Percentiles rank a stretch among this genome's conserved stretches.
Evolutionary conservation across 64 coral and sea anemone genomes (phyloP).

Genomic region (Actinia equina): DNA sequence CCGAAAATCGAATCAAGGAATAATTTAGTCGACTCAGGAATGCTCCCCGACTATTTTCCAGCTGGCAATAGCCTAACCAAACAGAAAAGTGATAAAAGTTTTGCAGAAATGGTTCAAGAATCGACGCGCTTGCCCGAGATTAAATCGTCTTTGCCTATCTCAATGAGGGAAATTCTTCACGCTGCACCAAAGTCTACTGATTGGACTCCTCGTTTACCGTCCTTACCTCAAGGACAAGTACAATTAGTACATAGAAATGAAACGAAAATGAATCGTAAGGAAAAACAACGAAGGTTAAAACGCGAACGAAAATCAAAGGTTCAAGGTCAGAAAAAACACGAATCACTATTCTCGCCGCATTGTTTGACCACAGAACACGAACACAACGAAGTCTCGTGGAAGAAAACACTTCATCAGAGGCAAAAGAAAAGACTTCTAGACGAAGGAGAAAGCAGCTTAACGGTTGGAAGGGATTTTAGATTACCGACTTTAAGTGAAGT

Average conservation of each 20-base stretch:
- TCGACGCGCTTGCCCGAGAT: not conserved
- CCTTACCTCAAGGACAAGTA: constrained; percentile 5
- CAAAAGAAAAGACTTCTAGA: constrained; percentile 24
- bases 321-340: constrained; percentile 12
- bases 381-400: not conserved
- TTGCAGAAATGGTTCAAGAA: constrained; percentile 14
- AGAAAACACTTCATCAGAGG: constrained; percentile 30
- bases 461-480: constrained; percentile 1
- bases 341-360: constrained; percentile 10
- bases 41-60: not conserved
- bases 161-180: constrained; percentile 15
- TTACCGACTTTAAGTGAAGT: constrained; percentile 12
- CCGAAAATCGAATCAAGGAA: not conserved
- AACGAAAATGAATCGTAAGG: constrained; percentile 17
- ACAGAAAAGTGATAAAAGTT: constrained; percentile 24
- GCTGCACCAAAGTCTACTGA: not conserved
- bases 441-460: constrained; percentile 21
- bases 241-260: constrained; percentile 22
- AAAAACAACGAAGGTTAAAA: constrained; percentile 12
- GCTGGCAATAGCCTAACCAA: not conserved
- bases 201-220: constrained; percentile 7
- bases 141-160: constrained; percentile 10
- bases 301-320: not conserved
- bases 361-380: not conserved
- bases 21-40: not conserved